These are phyloP conservation scores for Accipiter virgatus DNA, from an alignment of 2,113 vertebrate species.

Conservation along the genomic window DNA sequence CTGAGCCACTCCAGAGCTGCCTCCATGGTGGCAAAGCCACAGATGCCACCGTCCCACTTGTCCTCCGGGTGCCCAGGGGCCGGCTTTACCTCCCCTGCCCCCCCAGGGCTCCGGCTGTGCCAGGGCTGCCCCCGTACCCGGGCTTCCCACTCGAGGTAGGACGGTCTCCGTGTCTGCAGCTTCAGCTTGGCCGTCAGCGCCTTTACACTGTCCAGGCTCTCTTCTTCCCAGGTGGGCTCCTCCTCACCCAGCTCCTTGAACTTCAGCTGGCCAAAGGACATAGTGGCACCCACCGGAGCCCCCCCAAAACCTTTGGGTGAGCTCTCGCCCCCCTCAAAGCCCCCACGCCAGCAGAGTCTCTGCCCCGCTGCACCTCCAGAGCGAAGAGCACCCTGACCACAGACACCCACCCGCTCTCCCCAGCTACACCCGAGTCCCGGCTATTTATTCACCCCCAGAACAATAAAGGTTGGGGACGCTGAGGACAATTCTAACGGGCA, in stretches of 20 bases:
- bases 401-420: neutral
- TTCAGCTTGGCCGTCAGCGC: constrained; percentile 89
- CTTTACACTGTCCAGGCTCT: constrained; percentile 86
- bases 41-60: constrained; percentile 24
- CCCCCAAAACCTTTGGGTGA: accelerated
- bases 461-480: neutral
- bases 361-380: neutral
- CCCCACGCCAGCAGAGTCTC: accelerated
- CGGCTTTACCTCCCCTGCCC: constrained; percentile 42
- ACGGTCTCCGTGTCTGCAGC: constrained; percentile 88
- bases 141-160: constrained; percentile 91
- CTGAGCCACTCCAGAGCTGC: constrained; percentile 88
- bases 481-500: constrained; percentile 3
- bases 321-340: accelerated
- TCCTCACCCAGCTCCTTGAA: constrained; percentile 81
- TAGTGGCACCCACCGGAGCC: neutral
- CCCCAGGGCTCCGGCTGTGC: neutral
- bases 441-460: constrained; percentile 42
- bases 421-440: neutral
- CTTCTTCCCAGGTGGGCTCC: constrained; percentile 69
- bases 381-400: accelerated
- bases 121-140: constrained; percentile 79
- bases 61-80: neutral
- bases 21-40: constrained; percentile 85
- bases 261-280: constrained; percentile 71